Base-by-base conservation (phyloP, 2,113 vertebrate genomes). In the Odocoileus virginianus region DNA sequence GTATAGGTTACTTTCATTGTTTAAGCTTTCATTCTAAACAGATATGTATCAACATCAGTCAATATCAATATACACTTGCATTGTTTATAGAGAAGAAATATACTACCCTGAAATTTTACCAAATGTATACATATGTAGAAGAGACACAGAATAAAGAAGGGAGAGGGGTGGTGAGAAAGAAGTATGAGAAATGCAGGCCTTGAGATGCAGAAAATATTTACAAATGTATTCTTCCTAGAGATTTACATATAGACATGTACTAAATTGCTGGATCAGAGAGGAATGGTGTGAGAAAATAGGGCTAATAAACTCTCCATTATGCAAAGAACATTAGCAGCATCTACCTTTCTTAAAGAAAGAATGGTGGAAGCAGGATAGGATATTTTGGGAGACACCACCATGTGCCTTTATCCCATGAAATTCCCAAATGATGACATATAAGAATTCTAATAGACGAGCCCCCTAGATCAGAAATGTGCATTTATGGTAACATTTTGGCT, bases 311-410 rank as follows among this genome's bases (percentile, higher is more conserved):
- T 8, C 30, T 55, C 47, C 17, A 3, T 30, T 40, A 25, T 1
- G 30, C 79, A 79, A 40, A 79, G 9, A 95, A 0, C 5, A 17
- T 47, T 50, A 64, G 13, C 57, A 87, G 14, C 12, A 67, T 27
- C 50, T 30, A 50, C 2, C 2, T 92, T 57, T 5, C 7, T 50
- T 50, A 17, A 84, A 43, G 15, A n/a, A 74, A 36, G 14, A 33
- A 2, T 58, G 7, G 1, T 87, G 13, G 7, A 5, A 28, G 14
- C 6, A 4, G 67, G 8, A 1, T 28, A 7, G 17, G 5, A 4
- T 43, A 43, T 57, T 84, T 25, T n/a, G 27, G 9, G 88, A 58
- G 10, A 9, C 33, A 50, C 0, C 1, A 43, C 7, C 33, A 47
- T 67, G 7, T 52, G 7, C 36, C 54, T 58, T 43, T 67, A 52